A percentile compares a stretch with the other conserved stretches of the same genome.
Evolutionary conservation across 2,888 invertebrate genomes (phyloP).

Genomic region (Orthosia gothica): DNA sequence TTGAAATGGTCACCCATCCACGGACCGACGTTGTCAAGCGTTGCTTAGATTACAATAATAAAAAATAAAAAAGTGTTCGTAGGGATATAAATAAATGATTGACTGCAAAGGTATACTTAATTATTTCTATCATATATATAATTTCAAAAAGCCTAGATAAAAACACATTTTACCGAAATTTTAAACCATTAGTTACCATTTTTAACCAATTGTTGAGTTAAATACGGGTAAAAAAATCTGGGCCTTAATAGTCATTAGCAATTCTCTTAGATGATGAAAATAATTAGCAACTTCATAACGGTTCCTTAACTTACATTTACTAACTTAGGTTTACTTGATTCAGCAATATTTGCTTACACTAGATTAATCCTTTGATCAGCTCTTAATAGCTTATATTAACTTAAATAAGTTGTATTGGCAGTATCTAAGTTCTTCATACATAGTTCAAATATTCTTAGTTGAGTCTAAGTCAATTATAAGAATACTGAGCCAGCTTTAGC

Average conservation of each 20-base stretch:
- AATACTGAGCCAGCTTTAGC: constrained; percentile 2
- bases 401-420: constrained; percentile 40
- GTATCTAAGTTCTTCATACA: constrained; percentile 31
- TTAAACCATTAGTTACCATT: no score
- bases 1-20: no score
- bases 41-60: no score
- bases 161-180: no score
- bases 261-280: constrained; percentile 3
- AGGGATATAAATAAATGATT: neutral
- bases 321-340: constrained; percentile 1
- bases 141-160: no score
- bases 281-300: constrained; percentile 1
- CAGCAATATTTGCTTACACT: neutral
- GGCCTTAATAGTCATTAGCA: constrained; percentile 1
- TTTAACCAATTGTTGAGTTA: no score
- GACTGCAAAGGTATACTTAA: neutral
- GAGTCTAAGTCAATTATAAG: constrained; percentile 27
- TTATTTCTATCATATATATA: no score
- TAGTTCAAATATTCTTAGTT: constrained; percentile 19
- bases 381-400: constrained; percentile 25
- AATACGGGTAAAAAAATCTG: no score
- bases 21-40: no score
- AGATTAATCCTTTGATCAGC: constrained; percentile 18
- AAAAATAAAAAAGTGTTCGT: no score
- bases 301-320: neutral